Evolutionary conservation across 1,140 invertebrate species (phyloP).

Genomic region (Brachionus asplanchnoidis): DNA sequence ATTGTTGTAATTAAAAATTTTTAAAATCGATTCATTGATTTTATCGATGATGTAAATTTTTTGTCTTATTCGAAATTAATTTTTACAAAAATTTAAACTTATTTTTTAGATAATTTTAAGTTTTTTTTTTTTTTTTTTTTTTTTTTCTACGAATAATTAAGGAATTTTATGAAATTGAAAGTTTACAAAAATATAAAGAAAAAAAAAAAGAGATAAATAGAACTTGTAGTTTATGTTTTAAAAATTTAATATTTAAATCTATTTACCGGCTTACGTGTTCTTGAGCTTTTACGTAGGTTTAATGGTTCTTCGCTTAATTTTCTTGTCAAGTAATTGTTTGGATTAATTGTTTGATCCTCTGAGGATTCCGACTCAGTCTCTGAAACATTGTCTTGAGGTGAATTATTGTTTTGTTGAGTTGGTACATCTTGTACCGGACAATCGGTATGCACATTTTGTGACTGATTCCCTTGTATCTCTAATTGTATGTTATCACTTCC

Average conservation of each 20-base stretch:
- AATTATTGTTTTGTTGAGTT: neutral
- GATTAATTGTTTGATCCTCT: neutral
- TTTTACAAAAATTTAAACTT: neutral
- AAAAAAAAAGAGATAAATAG: neutral
- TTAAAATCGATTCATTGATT: neutral
- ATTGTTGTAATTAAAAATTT: neutral
- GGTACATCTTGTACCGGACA: neutral
- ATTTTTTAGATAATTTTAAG: neutral
- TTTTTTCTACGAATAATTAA: neutral
- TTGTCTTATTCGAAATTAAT: neutral
- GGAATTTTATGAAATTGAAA: neutral
- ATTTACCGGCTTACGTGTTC: neutral
- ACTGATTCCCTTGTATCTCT: neutral
- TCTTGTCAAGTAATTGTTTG: neutral
- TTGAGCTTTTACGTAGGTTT: neutral
- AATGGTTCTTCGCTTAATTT: neutral
- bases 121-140: neutral
- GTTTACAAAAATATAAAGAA: neutral
- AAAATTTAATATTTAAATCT: neutral
- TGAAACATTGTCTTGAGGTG: neutral
- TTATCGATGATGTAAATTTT: neutral
- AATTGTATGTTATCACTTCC: neutral
- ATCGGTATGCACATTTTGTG: neutral
- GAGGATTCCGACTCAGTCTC: neutral
- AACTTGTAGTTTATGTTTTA: neutral